Conservation (phyloP, 1,140 invertebrate genomes). For the Drosophila erecta region DNA sequence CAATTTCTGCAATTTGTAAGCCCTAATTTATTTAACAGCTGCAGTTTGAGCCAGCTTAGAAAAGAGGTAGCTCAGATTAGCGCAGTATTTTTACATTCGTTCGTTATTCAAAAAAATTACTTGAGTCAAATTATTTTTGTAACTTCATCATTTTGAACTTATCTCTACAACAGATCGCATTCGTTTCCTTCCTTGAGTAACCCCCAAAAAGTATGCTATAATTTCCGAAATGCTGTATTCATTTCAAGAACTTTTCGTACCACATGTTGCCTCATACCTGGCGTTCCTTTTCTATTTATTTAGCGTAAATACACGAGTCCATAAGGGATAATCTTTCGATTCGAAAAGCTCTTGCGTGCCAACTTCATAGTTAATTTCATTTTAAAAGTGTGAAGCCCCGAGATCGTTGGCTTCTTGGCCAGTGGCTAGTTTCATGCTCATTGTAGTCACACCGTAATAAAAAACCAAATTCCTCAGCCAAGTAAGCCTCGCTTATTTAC, state of each 20-base stretch:
- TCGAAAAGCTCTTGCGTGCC: neutral
- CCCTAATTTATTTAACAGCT: neutral
- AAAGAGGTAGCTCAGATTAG: no score
- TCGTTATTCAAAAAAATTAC: no score
- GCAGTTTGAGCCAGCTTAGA: neutral
- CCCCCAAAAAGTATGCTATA: slow-evolving; percentile 72
- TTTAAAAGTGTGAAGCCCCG: neutral
- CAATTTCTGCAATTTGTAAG: slow-evolving; percentile 1
- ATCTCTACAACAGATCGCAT: neutral
- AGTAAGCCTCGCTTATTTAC: slow-evolving; percentile 65
- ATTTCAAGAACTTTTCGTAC: neutral
- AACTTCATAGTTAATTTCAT: neutral
- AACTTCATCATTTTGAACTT: no score
- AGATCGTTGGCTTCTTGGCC: slow-evolving; percentile 24
- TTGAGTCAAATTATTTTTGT: no score
- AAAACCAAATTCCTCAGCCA: slow-evolving; percentile 45
- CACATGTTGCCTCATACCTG: neutral
- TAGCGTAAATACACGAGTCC: slow-evolving; percentile 5
- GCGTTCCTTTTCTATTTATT: neutral
- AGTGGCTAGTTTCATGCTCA: slow-evolving; percentile 30
- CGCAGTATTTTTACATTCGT: no score
- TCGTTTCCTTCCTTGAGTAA: neutral
- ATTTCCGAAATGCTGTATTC: no score
- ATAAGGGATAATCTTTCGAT: neutral
- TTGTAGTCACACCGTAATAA: slow-evolving; percentile 21